Base-by-base conservation (phyloP, 2,888 invertebrate genomes). In the Steinernema carpocapsae region DNA sequence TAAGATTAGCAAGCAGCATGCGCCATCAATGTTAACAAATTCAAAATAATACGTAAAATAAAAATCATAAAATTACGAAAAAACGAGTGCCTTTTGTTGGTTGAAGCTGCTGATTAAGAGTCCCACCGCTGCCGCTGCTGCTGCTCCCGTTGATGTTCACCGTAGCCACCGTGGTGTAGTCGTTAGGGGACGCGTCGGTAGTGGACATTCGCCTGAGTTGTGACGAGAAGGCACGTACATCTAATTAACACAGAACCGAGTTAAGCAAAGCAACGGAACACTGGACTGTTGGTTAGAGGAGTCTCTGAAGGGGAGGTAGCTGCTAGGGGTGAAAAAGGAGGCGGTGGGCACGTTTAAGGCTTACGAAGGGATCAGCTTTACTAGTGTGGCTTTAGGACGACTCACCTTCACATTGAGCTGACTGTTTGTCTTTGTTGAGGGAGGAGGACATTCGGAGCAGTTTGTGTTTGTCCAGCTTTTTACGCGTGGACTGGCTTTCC, bases 361-460 rank as follows among this genome's bases (percentile, higher is more conserved):
- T n/a, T n/a, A n/a, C n/a, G n/a, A n/a, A n/a, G n/a, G n/a, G n/a
- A n/a, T n/a, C n/a, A n/a, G n/a, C n/a, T n/a, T n/a, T n/a, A n/a
- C n/a, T n/a, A n/a, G n/a, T n/a, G n/a, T n/a, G n/a, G n/a, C n/a
- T n/a, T n/a, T n/a, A n/a, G n/a, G n/a, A n/a, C n/a, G n/a, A 12
- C 26, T 32, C 32, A 81, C 82, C 81, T 77, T 82, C 82, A 46
- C 82, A 78, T 71, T 80, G 75, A 12, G 72, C 72, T 2, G 71
- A 71, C 42, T 48, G 77, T 72, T 82, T 76, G 46, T 82, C 81
- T 14, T 83, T 73, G 71, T 84, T 82, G 71, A 81, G 72, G 19
- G 83, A 83, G 7, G 85, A 84, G 17, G 81, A 80, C 85, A 85
- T 85, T 46, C 86, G 74, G 22, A 85, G 74, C 52, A 86, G 72